Evolutionary conservation across 1,140 invertebrate genomes (phyloP).

Genomic region (Potamilus streckersoni): DNA sequence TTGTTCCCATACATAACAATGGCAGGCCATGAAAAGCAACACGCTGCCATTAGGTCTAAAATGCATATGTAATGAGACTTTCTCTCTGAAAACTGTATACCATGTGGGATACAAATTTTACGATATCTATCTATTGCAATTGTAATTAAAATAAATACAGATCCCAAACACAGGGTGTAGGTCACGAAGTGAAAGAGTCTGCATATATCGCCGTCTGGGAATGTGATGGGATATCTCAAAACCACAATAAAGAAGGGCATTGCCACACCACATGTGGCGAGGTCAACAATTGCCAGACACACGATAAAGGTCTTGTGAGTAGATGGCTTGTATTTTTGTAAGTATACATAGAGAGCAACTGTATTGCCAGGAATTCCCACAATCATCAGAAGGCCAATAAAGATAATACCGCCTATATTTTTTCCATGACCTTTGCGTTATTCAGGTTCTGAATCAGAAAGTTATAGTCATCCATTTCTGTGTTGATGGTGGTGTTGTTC

Average conservation of each 20-base stretch:
- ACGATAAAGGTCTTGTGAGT: constrained; percentile 25
- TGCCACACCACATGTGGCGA: constrained; percentile 11
- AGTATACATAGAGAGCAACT: constrained; percentile 19
- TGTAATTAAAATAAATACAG: constrained; percentile 12
- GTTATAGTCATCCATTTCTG: too few species aligned
- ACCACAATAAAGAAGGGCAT: constrained; percentile 25
- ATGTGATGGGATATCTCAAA: constrained; percentile 18
- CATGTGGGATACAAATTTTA: constrained; percentile 23
- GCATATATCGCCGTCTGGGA: constrained; percentile 14
- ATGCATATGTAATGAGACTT: constrained; percentile 15
- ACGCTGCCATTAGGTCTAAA: constrained; percentile 12
- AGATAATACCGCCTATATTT: constrained; percentile 19
- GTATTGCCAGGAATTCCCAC: constrained; percentile 20
- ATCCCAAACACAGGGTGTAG: constrained; percentile 19
- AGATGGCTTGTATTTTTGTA: constrained; percentile 15
- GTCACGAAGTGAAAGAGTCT: constrained; percentile 9
- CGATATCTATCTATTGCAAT: constrained; percentile 17
- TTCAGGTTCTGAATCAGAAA: too few species aligned
- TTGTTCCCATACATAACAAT: constrained; percentile 3
- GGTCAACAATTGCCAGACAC: constrained; percentile 19
- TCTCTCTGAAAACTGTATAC: constrained; percentile 5
- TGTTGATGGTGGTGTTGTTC: too few species aligned
- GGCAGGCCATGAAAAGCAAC: constrained; percentile 4
- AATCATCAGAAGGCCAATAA: constrained; percentile 10
- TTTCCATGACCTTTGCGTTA: too few species aligned